Base-by-base conservation (phyloP, 2,797 vertebrate species). In the Potorous gilbertii region DNA sequence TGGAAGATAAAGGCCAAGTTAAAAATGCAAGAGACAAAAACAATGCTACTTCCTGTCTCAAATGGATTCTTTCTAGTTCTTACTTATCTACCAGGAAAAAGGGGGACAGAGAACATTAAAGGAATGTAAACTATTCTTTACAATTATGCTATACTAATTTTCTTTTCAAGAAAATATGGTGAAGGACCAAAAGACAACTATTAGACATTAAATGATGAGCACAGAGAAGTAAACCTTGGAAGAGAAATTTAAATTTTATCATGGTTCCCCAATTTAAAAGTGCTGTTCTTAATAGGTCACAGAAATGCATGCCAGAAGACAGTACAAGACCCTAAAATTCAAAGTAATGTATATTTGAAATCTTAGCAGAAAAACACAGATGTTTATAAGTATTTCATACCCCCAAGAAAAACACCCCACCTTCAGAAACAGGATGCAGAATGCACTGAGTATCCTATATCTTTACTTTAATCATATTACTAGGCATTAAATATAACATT, bases 1-100 rank as follows among this genome's bases (percentile, higher is more conserved):
- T 99, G 97, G 55, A 98, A 95, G 92, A 93, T 12, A 95, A 95
- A 95, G 93, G 1, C 0, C 90, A 94, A 0, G 1, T 52, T 21
- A 81, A 55, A 89, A 91, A 50, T 5, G 6, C 11, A 46, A 4
- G 12, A 10, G 56, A 50, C 28, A 50, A 90, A 55, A 46, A 92
- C 59, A 28, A 54, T 14, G 29, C 31, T 29, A 34, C 54, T 91
- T 91, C 74, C 66, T 1, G 28, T 14, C 24, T 0, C 0, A 55
- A 14, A 14, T 3, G 18, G 57, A 87, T 1, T 1, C 34, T 46
- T 40, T 9, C 56, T 3, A 0, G 4, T 55, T 54, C 90, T 55
- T 46, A 46, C 21, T 81, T 46, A 55, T n/a, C 12, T 40, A n/a
- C 21, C 56, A 28, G n/a, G 87, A 46, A 57, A 56, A 81, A 55